phyloP scores from a whole-genome alignment of 1,140 invertebrate genomes.

The Leptopilina clavipes region DNA sequence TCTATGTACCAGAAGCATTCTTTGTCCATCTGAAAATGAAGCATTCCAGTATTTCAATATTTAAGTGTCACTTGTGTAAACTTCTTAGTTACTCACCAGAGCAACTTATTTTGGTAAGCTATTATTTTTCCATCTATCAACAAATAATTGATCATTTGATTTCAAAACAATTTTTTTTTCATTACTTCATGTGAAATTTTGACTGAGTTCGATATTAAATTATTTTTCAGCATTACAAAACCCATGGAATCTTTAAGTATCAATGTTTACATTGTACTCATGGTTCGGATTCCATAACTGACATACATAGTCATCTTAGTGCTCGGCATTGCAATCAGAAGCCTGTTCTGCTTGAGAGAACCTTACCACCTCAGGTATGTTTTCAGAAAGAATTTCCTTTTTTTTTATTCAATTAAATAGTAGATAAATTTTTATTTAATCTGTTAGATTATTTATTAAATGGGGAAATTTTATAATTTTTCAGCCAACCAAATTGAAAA shows the following conservation, averaged over 20 bases:
- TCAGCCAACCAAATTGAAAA: conserved; percentile 55
- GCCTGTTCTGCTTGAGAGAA: conserved; percentile 69
- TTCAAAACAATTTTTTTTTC: no score
- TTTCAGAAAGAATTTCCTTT: background rate
- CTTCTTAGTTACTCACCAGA: conserved; percentile 42
- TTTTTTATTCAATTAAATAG: background rate
- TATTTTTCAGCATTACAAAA: conserved; percentile 68
- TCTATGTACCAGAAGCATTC: conserved; percentile 69
- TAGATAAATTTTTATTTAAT: no score
- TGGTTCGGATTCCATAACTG: conserved; percentile 67
- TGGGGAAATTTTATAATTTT: conserved; percentile 31
- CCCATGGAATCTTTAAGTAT: conserved; percentile 72
- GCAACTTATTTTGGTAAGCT: conserved; percentile 59
- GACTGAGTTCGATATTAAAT: background rate
- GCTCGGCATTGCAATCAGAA: conserved; percentile 70
- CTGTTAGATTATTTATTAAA: no score
- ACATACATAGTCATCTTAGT: conserved; percentile 73
- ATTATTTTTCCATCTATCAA: conserved; percentile 21
- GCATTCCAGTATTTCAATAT: conserved; percentile 54
- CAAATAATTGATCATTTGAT: no score
- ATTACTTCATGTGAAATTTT: background rate
- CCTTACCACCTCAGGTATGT: conserved; percentile 61
- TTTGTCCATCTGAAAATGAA: conserved; percentile 65
- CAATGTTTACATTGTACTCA: conserved; percentile 75
- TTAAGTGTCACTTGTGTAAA: conserved; percentile 67